Percentiles rank a stretch among this genome's conserved stretches.
Conservation (phyloP, 2,113 vertebrate species). For the Caloenas nicobarica region DNA sequence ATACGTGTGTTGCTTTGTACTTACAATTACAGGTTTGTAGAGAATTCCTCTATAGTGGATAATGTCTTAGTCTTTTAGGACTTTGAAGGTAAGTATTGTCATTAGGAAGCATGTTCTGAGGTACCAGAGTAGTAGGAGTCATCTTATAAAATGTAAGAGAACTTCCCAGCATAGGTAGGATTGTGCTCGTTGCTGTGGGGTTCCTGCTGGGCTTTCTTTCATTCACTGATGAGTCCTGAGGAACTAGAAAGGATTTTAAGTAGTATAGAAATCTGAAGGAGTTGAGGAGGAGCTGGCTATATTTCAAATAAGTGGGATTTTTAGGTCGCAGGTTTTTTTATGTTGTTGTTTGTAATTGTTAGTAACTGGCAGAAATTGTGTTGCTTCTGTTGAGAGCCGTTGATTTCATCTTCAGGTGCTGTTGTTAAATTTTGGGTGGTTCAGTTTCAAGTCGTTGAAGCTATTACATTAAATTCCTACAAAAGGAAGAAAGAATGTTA, state of each 20-base stretch:
- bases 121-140: not conserved
- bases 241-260: not conserved
- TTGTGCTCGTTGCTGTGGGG: not conserved
- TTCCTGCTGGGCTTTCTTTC: not conserved
- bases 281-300: not conserved
- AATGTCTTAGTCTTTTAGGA: not conserved
- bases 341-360: not conserved
- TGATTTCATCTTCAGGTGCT: not conserved
- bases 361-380: not conserved
- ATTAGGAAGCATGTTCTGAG: not conserved
- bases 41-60: not conserved
- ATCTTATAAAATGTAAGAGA: not conserved
- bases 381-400: not conserved
- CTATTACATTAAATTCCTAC: not conserved
- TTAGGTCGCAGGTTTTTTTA: not conserved
- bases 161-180: not conserved
- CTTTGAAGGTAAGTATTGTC: not conserved
- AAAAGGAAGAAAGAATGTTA: not conserved
- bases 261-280: not conserved
- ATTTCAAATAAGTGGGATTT: not conserved
- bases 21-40: not conserved
- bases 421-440: not conserved
- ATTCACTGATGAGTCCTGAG: not conserved
- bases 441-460: not conserved
- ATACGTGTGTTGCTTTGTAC: not conserved